Evolutionary conservation across 2,888 invertebrate genomes (phyloP).

Genomic region (Sepioteuthis lessoniana): DNA sequence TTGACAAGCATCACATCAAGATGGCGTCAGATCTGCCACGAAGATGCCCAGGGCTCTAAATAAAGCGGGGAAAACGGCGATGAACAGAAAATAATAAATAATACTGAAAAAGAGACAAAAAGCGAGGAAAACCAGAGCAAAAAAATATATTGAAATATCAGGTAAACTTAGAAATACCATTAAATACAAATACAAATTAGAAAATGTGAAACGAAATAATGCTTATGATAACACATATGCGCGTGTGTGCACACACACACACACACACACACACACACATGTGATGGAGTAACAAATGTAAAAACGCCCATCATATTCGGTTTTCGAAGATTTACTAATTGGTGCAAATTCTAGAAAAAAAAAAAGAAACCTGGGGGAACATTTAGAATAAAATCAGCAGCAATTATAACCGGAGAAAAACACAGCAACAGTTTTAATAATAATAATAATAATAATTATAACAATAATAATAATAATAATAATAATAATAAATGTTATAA

Average conservation of each 20-base stretch:
- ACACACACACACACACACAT: not conserved
- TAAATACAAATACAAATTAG: not conserved
- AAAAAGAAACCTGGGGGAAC: not conserved
- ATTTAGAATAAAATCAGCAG: not conserved
- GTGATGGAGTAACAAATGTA: not conserved
- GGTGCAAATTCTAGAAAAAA: not conserved
- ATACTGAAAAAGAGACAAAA: not conserved
- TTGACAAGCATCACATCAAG: constrained; percentile 23
- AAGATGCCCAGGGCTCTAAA: not conserved
- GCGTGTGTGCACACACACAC: not conserved
- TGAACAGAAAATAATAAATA: not conserved
- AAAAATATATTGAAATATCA: not conserved
- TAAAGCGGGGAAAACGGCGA: not conserved
- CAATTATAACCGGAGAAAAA: not conserved
- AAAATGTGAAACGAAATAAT: not conserved
- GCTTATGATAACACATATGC: not conserved
- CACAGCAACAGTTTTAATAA: not conserved
- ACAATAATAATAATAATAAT: constrained; percentile 33
- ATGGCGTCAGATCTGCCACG: constrained; percentile 33
- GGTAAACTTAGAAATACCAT: not conserved
- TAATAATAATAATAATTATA: constrained; percentile 25
- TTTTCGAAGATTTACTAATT: not conserved
- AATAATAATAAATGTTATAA: not conserved
- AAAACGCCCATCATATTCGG: not conserved
- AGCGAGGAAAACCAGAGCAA: not conserved